Evolutionary conservation across 2,888 invertebrate species (phyloP), one percentile per base, ranked within the genome.

Genomic region (Pedicia rivosa): DNA sequence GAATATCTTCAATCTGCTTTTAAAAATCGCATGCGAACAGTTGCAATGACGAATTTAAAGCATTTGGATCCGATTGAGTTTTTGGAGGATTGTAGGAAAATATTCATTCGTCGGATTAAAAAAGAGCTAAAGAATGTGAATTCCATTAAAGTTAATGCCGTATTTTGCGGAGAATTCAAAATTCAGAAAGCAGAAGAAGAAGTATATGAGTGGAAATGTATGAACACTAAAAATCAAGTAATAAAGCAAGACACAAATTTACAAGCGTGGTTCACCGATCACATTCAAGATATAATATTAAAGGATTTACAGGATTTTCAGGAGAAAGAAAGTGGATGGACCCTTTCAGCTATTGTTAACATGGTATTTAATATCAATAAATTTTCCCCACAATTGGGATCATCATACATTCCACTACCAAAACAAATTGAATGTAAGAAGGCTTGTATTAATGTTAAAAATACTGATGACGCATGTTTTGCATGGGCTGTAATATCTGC

Each of bases 381-480:
- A 25, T 47, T 40, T 36, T 41, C 43, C 27, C 46, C 45, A 3
- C 6, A 47, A 5, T 24, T 28, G 5, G 48, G 44, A 2, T 44
- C 43, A 3, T 42, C 38, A 9, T 45, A 39, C 29, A 39, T 48
- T 8, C 22, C 38, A 12, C 19, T 45, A n/a, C 46, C 48, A 1
- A 26, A 31, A n/a, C n/a, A n/a, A n/a, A n/a, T n/a, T n/a, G n/a
- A n/a, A n/a, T n/a, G n/a, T n/a, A n/a, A n/a, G n/a, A 38, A 40
- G 33, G 48, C 48, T 3, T 43, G 45, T n/a, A 34, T 51, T 3
- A 50, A 49, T 39, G 43, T 50, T 10, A 28, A 42, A 37, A 49
- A 46, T 25, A 20, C 40, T 8, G 47, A 47, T 36, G 30, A 43
- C 15, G 38, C 39, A 26, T 50, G 48, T 28, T 48, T 49, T 25